Percentiles rank a stretch among this genome's conserved stretches.
Conservation (phyloP, 2,888 invertebrate species). For the Margaritifera margaritifera region DNA sequence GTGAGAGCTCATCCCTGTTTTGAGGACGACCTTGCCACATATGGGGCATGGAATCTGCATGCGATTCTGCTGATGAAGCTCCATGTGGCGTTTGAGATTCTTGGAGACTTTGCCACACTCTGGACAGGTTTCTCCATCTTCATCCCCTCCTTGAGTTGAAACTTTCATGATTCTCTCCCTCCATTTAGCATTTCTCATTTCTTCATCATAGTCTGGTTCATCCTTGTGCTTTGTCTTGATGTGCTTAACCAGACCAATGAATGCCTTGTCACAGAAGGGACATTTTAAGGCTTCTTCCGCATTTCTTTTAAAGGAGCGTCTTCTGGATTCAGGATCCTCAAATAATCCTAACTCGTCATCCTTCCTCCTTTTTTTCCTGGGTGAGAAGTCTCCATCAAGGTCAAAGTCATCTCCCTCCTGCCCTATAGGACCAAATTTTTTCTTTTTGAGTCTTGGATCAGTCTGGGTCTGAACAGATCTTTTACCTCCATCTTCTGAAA, state of each 20-base stretch:
- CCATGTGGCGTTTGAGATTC: conserved; percentile 67
- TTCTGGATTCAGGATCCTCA: conserved; percentile 62
- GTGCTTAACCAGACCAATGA: conserved; percentile 66
- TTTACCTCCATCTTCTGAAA: conserved; percentile 57
- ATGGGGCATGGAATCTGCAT: conserved; percentile 69
- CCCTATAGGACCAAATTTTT: conserved; percentile 64
- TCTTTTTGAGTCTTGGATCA: conserved; percentile 64
- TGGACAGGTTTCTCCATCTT: conserved; percentile 62
- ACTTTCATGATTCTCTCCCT: conserved; percentile 68
- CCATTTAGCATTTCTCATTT: conserved; percentile 68
- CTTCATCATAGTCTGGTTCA: conserved; percentile 66
- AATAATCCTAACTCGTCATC: conserved; percentile 62
- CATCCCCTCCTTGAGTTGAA: conserved; percentile 61
- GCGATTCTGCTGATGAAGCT: conserved; percentile 66
- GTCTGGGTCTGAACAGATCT: conserved; percentile 67
- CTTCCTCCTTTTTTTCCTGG: conserved; percentile 40
- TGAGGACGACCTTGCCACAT: conserved; percentile 66
- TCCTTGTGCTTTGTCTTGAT: conserved; percentile 67
- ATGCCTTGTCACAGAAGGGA: conserved; percentile 68
- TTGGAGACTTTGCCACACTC: conserved; percentile 68
- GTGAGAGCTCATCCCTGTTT: conserved; percentile 68
- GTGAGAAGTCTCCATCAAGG: conserved; percentile 43
- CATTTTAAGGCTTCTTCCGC: conserved; percentile 68
- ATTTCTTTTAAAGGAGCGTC: conserved; percentile 61
- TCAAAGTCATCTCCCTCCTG: conserved; percentile 57